These are phyloP conservation scores for Eueremaeus valkanovi DNA, from an alignment of 2,888 invertebrate genomes.

Conservation along the genomic window DNA sequence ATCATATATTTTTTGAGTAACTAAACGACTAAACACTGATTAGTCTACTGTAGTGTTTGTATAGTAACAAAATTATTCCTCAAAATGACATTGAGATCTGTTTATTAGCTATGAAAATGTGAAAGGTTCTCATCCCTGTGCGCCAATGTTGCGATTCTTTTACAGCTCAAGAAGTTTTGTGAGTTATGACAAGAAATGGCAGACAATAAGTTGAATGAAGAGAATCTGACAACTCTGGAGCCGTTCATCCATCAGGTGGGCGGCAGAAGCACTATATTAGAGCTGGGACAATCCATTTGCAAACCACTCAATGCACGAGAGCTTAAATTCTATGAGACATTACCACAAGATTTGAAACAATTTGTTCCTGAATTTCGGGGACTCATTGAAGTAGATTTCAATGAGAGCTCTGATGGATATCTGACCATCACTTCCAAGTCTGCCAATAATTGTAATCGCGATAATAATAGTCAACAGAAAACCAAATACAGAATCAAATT, in stretches of 20 bases:
- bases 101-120: no score
- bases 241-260: conserved; percentile 58
- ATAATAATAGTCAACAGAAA: background rate
- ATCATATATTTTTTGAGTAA: no score
- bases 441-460: conserved; percentile 38
- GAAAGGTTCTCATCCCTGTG: no score
- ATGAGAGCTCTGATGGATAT: conserved; percentile 56
- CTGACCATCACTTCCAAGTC: conserved; percentile 55
- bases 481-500: conserved; percentile 37
- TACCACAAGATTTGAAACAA: conserved; percentile 55
- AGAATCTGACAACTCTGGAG: conserved; percentile 50
- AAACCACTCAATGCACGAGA: conserved; percentile 59
- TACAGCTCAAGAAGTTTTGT: no score
- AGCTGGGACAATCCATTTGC: conserved; percentile 52
- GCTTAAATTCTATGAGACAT: conserved; percentile 58
- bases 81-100: no score
- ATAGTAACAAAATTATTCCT: no score
- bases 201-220: background rate
- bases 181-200: background rate
- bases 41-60: no score
- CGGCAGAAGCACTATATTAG: conserved; percentile 39
- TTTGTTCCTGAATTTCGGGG: conserved; percentile 58
- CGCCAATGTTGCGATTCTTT: no score
- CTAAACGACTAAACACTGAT: no score
- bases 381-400: conserved; percentile 50